A percentile compares a stretch with the other conserved stretches of the same genome.
Conservation (phyloP, 2,797 vertebrate species). For the Nasua narica region DNA sequence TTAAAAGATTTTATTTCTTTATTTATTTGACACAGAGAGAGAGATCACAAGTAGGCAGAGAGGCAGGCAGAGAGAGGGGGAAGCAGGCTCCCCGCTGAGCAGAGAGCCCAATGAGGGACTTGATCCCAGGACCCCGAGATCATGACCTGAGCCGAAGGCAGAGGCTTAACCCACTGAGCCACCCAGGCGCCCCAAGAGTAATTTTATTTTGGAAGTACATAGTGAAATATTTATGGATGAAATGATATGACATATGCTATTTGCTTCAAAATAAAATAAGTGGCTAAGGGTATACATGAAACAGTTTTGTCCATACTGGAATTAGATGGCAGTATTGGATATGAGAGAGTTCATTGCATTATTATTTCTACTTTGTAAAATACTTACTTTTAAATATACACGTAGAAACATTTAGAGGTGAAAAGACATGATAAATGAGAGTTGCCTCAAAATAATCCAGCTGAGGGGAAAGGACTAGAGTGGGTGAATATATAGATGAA, state of each 20-base stretch:
- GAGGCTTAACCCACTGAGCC: no score
- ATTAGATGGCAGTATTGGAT: not conserved
- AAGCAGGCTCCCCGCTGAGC: no score
- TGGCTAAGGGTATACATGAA: not conserved
- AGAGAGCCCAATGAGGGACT: no score
- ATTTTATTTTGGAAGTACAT: not conserved
- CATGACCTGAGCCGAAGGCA: no score
- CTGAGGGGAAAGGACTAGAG: not conserved
- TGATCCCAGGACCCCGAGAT: no score
- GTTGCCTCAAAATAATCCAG: slow-evolving; percentile 3
- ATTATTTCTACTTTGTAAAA: not conserved
- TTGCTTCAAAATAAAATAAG: not conserved
- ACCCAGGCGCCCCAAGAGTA: no score
- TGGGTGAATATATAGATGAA: not conserved
- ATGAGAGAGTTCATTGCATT: not conserved
- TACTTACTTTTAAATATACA: not conserved
- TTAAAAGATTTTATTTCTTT: no score
- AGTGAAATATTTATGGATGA: slow-evolving; percentile 8
- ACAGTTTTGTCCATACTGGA: not conserved
- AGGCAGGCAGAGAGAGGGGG: no score
- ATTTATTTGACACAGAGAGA: no score
- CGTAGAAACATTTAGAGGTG: not conserved
- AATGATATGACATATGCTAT: not conserved
- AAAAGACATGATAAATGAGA: not conserved
- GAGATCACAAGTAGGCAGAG: no score